Conservation (phyloP, 2,888 invertebrate genomes). For the Eremobia ochroleuca region DNA sequence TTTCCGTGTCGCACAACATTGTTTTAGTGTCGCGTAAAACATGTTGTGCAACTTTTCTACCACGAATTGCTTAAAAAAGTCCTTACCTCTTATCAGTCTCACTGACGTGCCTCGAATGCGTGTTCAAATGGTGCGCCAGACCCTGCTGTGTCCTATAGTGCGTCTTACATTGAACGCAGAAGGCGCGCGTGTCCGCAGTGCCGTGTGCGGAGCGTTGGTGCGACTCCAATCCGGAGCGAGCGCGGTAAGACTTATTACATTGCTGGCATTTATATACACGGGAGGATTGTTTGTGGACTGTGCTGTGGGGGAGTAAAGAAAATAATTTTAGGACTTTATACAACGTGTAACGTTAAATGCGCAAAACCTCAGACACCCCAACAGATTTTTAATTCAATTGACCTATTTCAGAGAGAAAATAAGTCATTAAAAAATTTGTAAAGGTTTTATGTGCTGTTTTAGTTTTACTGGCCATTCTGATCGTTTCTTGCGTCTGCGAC, state of each 20-base stretch:
- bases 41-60: no score
- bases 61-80: neutral
- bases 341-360: no score
- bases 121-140: constrained; percentile 74
- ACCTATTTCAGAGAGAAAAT: no score
- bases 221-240: constrained; percentile 72
- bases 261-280: constrained; percentile 72
- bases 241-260: constrained; percentile 75
- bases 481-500: no score
- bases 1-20: no score
- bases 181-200: constrained; percentile 55
- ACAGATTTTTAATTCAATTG: no score
- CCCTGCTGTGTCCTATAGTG: constrained; percentile 73
- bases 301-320: constrained; percentile 59
- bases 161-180: constrained; percentile 70
- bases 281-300: constrained; percentile 73
- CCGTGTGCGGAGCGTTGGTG: constrained; percentile 67
- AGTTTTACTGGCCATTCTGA: no score
- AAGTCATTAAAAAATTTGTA: no score
- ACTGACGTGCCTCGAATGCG: constrained; percentile 76
- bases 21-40: no score
- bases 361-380: no score
- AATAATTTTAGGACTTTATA: no score
- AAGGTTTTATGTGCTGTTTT: no score
- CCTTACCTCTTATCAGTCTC: constrained; percentile 74